Evolutionary conservation across 2,113 vertebrate genomes (phyloP).

Genomic region (Drymodes brunneopygia): DNA sequence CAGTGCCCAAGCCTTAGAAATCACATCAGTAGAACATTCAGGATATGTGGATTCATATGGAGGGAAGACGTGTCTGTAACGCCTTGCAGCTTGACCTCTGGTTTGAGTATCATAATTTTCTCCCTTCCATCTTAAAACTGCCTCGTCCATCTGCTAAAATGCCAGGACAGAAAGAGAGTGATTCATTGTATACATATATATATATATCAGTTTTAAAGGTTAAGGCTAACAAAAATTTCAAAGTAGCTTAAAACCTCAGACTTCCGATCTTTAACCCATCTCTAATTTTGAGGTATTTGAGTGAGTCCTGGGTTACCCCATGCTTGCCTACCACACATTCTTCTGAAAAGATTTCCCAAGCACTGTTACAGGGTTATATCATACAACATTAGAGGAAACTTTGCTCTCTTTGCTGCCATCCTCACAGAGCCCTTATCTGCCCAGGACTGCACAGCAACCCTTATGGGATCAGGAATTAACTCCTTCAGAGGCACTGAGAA

Average conservation of each 20-base stretch:
- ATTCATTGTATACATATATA: conserved; percentile 11
- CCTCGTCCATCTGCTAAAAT: neutral
- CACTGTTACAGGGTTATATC: neutral
- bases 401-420: neutral
- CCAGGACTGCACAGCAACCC: neutral
- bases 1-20: neutral
- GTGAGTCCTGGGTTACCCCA: neutral
- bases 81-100: neutral
- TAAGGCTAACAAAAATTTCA: conserved; percentile 33
- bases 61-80: neutral
- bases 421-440: neutral
- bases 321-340: neutral
- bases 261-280: conserved; percentile 39
- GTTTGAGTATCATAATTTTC: neutral
- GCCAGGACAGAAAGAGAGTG: neutral
- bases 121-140: conserved; percentile 13
- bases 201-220: neutral
- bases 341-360: neutral
- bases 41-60: neutral
- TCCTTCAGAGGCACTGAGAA: neutral
- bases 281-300: conserved; percentile 53
- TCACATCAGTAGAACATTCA: neutral
- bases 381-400: neutral
- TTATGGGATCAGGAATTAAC: neutral
- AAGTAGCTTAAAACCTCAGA: conserved; percentile 43